phyloP scores from a whole-genome alignment of 2,113 vertebrate species.

The Otis tarda region DNA sequence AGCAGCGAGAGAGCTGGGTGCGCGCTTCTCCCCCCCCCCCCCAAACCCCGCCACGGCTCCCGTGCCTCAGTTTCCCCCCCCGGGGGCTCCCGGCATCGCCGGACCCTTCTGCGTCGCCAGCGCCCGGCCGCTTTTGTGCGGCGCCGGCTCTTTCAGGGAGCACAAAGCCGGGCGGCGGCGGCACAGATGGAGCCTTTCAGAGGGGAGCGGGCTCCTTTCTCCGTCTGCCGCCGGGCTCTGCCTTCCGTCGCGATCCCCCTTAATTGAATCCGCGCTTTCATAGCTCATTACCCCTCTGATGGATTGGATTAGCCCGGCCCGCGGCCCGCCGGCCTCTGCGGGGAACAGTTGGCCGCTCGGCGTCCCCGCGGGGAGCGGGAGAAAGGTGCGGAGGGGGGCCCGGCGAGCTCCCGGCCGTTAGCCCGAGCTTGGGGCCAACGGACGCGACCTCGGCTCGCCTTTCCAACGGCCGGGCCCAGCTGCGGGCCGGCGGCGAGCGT shows the following conservation, averaged over 20 bases:
- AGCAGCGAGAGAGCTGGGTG: neutral
- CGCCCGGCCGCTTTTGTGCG: neutral
- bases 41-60: neutral
- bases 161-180: constrained; percentile 26
- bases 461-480: neutral
- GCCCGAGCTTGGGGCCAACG: neutral
- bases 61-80: neutral
- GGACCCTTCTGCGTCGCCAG: neutral
- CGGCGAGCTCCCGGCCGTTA: neutral
- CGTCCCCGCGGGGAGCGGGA: neutral
- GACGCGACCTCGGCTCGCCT: neutral
- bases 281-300: constrained; percentile 79
- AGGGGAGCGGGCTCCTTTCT: constrained; percentile 31
- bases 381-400: neutral
- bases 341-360: constrained; percentile 44
- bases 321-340: neutral
- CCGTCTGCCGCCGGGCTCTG: constrained; percentile 60
- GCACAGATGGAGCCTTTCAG: constrained; percentile 78
- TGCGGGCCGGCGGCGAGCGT: neutral
- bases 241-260: constrained; percentile 64
- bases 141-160: neutral
- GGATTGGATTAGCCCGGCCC: constrained; percentile 68
- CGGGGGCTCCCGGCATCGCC: neutral
- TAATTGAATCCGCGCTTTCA: constrained; percentile 76
- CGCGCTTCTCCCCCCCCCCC: neutral